Base-by-base conservation (phyloP, 2,888 invertebrate species). In the Perizoma flavofasciatum region DNA sequence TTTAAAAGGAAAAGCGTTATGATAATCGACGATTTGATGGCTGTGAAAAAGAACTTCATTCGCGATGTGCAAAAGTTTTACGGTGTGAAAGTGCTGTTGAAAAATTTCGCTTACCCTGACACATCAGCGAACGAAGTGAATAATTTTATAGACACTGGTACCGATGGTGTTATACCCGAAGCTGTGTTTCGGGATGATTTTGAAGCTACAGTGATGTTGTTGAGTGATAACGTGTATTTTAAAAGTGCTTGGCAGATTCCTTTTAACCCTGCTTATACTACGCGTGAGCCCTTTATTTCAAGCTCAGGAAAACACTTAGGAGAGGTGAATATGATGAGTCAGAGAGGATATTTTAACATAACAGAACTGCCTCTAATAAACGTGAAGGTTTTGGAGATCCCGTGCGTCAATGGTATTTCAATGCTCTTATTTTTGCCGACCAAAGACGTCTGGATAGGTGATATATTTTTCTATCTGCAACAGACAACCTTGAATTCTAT, bases 261-360 rank as follows among this genome's bases (percentile, higher is more conserved):
- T 0, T 89, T 89, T 55, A 77, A 80, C 35, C 61, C 75, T 0
- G 74, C 61, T 0, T 73, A 75, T 4, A 85, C 82, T 0, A 63
- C 57, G 10, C 10, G 34, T 6, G 76, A 78, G 50, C 57, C 67
- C 0, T 89, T 89, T 59, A 22, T 32, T 0, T 48, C 53, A 2
- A 22, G 35, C n/a, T 2, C 7, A 1, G 55, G 48, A 44, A n/a
- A 2, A 4, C 7, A 40, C 5, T 10, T 71, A 0, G 85, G 83
- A 0, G 55, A 78, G 59, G 88, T 86, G 32, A 77, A 73, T 37
- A 82, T 89, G 82, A 89, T 89, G 89, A 77, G 73, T 6, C 79
- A 81, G 48, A 68, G 75, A 5, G 84, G 78, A 0, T 74, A 79
- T 35, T 88, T 80, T 34, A 77, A 82, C 45, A n/a, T 79, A 1